These are phyloP conservation scores for Coregonus clupeaformis DNA, from an alignment of 2,113 vertebrate genomes.

Conservation along the genomic window DNA sequence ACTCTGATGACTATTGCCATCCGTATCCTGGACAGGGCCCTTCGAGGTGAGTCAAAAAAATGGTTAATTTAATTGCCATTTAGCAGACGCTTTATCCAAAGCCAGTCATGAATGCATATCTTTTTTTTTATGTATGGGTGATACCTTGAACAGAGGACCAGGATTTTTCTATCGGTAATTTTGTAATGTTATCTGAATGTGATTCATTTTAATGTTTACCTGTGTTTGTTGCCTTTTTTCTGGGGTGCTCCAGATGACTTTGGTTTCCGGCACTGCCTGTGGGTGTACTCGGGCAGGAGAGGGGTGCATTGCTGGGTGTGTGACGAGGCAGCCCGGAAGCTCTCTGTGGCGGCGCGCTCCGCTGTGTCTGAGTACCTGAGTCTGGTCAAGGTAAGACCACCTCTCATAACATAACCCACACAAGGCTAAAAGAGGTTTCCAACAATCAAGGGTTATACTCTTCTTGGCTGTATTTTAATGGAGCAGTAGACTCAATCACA, in stretches of 20 bases:
- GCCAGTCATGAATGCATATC: neutral
- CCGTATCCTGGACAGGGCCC: slow-evolving; percentile 84
- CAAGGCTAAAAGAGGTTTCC: too few species aligned
- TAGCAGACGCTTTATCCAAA: neutral
- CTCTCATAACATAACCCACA: too few species aligned
- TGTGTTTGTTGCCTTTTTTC: neutral
- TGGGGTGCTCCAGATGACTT: slow-evolving; percentile 83
- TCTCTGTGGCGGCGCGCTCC: slow-evolving; percentile 85
- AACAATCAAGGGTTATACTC: too few species aligned
- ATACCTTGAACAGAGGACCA: neutral
- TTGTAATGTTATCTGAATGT: neutral
- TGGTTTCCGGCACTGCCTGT: slow-evolving; percentile 88
- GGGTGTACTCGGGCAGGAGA: slow-evolving; percentile 96
- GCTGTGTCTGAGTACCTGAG: slow-evolving; percentile 92
- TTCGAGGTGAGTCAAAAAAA: slow-evolving; percentile 76
- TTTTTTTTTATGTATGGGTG: too few species aligned
- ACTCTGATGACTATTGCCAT: slow-evolving; percentile 94
- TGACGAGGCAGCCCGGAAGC: slow-evolving; percentile 85
- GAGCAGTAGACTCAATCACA: too few species aligned
- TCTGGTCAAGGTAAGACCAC: slow-evolving; percentile 81
- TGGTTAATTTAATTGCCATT: neutral
- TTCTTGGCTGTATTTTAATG: too few species aligned
- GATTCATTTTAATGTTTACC: neutral
- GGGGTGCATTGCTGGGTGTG: slow-evolving; percentile 98
- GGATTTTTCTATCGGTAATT: neutral